phyloP scores from a whole-genome alignment of 1,140 invertebrate species.

The Brachionus rubens region DNA sequence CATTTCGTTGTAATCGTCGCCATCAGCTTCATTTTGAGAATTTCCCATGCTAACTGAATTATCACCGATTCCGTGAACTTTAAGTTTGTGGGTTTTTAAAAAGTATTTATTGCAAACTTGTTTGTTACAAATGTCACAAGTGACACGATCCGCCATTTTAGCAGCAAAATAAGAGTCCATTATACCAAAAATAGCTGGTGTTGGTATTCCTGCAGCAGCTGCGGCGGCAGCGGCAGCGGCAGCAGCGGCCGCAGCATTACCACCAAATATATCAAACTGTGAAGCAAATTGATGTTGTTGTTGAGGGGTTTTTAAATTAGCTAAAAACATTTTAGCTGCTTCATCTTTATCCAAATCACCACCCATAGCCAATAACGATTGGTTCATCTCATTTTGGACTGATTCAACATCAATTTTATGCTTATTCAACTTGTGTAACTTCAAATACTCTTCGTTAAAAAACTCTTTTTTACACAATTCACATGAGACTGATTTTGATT shows the following conservation, averaged over 20 bases:
- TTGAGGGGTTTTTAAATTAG: slow-evolving; percentile 9
- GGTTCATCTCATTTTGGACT: too few species aligned
- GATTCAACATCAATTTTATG: slow-evolving; percentile 1
- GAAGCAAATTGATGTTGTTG: slow-evolving; percentile 34
- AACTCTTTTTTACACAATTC: slow-evolving; percentile 45
- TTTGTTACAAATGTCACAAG: slow-evolving; percentile 98
- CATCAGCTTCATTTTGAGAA: too few species aligned
- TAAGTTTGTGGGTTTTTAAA: slow-evolving; percentile 98
- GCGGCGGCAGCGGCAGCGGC: slow-evolving; percentile 39
- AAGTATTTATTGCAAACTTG: slow-evolving; percentile 96
- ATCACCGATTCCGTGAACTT: slow-evolving; percentile 86
- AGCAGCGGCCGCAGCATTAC: slow-evolving; percentile 30
- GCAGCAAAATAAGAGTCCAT: slow-evolving; percentile 50
- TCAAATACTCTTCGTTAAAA: slow-evolving; percentile 32
- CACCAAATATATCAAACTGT: slow-evolving; percentile 37
- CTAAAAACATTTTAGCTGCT: not conserved
- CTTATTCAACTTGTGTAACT: slow-evolving; percentile 31
- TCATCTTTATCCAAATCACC: not conserved
- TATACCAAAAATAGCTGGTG: slow-evolving; percentile 36
- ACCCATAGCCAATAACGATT: too few species aligned
- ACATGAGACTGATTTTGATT: slow-evolving; percentile 5
- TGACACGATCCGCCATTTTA: slow-evolving; percentile 64
- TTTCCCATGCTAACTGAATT: not conserved
- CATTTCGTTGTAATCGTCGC: not conserved
- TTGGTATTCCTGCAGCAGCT: slow-evolving; percentile 33